These are phyloP conservation scores for Lycopodina hypogea DNA, from an alignment of 37 sponge, comb jelly and placozoan species.

Conservation along the genomic window DNA sequence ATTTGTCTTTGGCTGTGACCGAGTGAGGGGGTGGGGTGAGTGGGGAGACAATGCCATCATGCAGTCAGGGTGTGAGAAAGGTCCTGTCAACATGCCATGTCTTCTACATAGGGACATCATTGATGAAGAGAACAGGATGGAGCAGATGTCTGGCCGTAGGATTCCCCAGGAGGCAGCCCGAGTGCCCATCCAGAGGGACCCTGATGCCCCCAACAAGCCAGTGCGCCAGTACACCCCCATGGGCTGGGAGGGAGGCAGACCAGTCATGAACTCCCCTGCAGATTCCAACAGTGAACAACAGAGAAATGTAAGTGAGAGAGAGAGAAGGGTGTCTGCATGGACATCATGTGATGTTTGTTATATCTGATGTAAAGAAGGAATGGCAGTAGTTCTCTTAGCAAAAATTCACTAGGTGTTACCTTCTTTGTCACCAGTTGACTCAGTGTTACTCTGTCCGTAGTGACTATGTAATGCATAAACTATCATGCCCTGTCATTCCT, in stretches of 20 bases:
- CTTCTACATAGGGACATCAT: constrained; percentile 17
- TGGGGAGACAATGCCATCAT: too few relatives aligned
- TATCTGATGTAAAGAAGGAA: too few relatives aligned
- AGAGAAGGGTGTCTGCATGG: background rate
- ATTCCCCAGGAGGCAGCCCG: background rate
- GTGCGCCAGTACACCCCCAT: background rate
- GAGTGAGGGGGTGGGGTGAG: too few relatives aligned
- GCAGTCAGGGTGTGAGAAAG: too few relatives aligned
- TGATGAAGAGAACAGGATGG: constrained; percentile 27
- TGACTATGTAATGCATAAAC: too few relatives aligned
- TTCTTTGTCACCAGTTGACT: too few relatives aligned
- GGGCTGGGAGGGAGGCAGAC: background rate
- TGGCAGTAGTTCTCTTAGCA: too few relatives aligned
- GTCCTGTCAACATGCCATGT: too few relatives aligned
- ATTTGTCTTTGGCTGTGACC: too few relatives aligned
- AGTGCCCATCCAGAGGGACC: constrained; percentile 11
- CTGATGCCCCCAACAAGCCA: constrained; percentile 30
- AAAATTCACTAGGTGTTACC: too few relatives aligned
- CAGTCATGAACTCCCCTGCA: background rate
- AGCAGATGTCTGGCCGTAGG: background rate
- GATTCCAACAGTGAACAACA: background rate
- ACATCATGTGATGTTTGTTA: too few relatives aligned
- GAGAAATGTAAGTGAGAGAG: background rate
- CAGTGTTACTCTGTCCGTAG: too few relatives aligned
- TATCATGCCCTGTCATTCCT: background rate